Evolutionary conservation across 2,888 invertebrate genomes (phyloP), one percentile per base, ranked within the genome.

Genomic region (Uropetala carovei): DNA sequence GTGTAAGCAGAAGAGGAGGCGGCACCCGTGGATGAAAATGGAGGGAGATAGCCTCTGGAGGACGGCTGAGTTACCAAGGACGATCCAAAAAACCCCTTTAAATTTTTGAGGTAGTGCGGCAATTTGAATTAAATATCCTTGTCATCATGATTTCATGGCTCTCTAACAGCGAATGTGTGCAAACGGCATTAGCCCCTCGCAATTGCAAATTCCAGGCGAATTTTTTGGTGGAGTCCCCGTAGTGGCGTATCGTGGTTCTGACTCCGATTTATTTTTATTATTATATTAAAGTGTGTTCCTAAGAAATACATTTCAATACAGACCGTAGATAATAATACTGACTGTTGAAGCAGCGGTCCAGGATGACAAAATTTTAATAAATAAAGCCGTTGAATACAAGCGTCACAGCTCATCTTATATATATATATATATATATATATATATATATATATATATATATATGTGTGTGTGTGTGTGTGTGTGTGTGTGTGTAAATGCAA

Each of bases 51-150:
- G 60, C 59, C 86, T 30, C 86, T 30, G 13, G 86, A 60, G 86
- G 86, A 18, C 43, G 16, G 89, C 14, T 30, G 43, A 43, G 64
- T 64, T 89, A 18, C 30, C 16, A 64, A 64, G 89, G 56, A 60
- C 89, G 43, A 89, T 30, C 18, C 59, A 22, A n/a, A 89, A 43
- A 27, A 22, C 64, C 89, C 64, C 64, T 58, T 18, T 89, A 58
- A 64, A 89, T 89, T 89, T 89, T 89, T 64, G 64, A 89, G 64
- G 43, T 18, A 18, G n/a, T 16, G 18, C 30, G 64, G 64, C 64
- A 30, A 89, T 89, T 89, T 64, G 60, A 64, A 89, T 89, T 60
- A 89, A 89, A 89, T 89, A 64, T 89, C 64, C 68, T 64, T 30
- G 89, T n/a, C 30, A 43, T 89, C 75, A 75, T 13, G 75, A 75